Base-by-base conservation (phyloP, 2,797 vertebrate species). In the Xiphorhynchus erythropygius region DNA sequence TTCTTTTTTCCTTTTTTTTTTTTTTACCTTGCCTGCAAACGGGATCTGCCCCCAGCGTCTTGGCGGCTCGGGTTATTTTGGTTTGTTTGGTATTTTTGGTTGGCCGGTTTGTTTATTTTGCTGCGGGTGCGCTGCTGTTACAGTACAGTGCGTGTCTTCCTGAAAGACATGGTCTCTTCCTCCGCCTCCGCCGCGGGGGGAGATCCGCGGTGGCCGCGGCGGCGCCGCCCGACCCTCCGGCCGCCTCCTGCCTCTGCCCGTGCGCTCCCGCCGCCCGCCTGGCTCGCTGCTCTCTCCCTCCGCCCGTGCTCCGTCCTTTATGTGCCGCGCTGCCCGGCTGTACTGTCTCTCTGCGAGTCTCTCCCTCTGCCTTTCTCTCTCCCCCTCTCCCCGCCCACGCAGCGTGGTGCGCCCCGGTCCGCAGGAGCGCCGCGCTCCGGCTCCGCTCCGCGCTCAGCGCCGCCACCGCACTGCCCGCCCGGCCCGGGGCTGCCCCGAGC, bases 11-110 rank as follows among this genome's bases (percentile, higher is more conserved):
- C 8, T 42, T 18, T 19, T 10, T 23, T 8, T 13, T 17, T 6
- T 79, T 35, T 87, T 98, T 98, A 97, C 97, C 97, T 98, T 97
- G 95, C 92, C 92, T 33, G 93, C 84, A 92, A 93, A 87, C 94
- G 63, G 96, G 95, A 78, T 88, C 62, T 92, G 82, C 88, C 96
- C 97, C 89, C 97, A 94, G 97, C 96, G 96, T 97, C 97, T 86
- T 35, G 97, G 91, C 70, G 87, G 96, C 90, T 89, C 28, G 90
- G 91, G 93, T 69, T 79, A 75, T 83, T 80, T 95, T 80, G 94
- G 79, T 85, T 90, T 89, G 71, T 62, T 94, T 93, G 87, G 18
- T 80, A 56, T 92, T 80, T 84, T 70, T 90, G 75, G 71, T 73
- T 92, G 89, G 91, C 77, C 44, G 92, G 84, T 91, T 93, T 91